Evolutionary conservation across 2,888 invertebrate species (phyloP), one percentile per base, ranked within the genome.

Genomic region (Drosophila kanekoi): DNA sequence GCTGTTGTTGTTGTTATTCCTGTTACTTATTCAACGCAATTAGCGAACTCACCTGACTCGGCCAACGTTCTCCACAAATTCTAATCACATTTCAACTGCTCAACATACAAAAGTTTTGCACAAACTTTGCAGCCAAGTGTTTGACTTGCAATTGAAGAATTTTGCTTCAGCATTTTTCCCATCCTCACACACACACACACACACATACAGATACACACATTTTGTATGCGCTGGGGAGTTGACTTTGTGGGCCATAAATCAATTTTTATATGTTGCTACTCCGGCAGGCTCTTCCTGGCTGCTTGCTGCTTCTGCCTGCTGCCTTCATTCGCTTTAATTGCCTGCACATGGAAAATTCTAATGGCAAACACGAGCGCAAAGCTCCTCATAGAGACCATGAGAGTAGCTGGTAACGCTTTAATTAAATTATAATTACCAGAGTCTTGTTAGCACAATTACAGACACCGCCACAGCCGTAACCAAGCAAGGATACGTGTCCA

Each of bases 341-440:
- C 71, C 73, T 71, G 56, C 81, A 81, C 85, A 72, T 65, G 67
- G 72, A 47, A 79, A 66, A 66, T 57, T 81, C 72, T 72, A 77
- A 81, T 77, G 81, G 77, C 69, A 79, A 73, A 74, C 74, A 81
- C 71, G 84, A 72, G 70, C 80, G 32, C 32, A 23, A 52, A 52
- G 14, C 52, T 40, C 11, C 58, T 49, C 52, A 4, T 38, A 11
- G 4, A 13, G 49, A 48, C 37, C 32, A 45, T 9, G 41, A 16
- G 60, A 38, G 56, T 37, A 53, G 62, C 63, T 58, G 60, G 51
- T 53, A 64, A 54, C 52, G 57, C 65, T 78, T 83, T 84, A 89
- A 85, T 85, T 85, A 81, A 89, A 85, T 89, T 89, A 85, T 85
- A 89, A 89, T 85, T 84, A 87, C 72, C 78, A 77, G 72, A 63